Conservation (phyloP, 2,888 invertebrate species). For the Phaedon cochleariae region DNA sequence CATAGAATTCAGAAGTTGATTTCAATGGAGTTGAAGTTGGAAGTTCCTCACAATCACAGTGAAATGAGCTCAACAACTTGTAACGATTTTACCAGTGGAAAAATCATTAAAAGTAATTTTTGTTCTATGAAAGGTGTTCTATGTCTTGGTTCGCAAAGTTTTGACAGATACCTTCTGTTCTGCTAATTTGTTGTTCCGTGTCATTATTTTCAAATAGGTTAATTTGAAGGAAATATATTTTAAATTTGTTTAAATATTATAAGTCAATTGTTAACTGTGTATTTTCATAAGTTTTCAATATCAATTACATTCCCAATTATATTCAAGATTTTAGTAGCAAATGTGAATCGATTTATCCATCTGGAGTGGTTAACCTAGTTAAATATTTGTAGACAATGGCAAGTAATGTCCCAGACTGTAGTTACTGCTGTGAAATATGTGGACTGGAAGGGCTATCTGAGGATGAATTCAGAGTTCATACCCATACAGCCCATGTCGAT, state of each 20-base stretch:
- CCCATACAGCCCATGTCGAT: slow-evolving; percentile 79
- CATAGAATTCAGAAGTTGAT: too few relatives aligned
- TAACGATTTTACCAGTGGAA: too few relatives aligned
- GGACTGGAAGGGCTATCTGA: slow-evolving; percentile 83
- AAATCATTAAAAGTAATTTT: too few relatives aligned
- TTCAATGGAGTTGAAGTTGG: too few relatives aligned
- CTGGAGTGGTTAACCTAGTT: neutral
- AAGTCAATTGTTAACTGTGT: neutral
- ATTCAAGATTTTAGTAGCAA: neutral
- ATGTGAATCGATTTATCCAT: neutral
- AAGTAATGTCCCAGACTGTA: slow-evolving; percentile 66
- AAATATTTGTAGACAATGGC: slow-evolving; percentile 57
- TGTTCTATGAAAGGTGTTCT: too few relatives aligned
- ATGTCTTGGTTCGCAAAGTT: too few relatives aligned
- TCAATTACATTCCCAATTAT: neutral
- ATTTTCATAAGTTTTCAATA: neutral
- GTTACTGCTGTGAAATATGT: slow-evolving; percentile 83
- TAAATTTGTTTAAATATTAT: neutral
- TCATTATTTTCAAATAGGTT: neutral
- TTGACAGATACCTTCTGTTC: too few relatives aligned
- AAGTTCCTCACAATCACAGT: too few relatives aligned
- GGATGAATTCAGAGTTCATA: slow-evolving; percentile 81
- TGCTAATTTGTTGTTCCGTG: too few relatives aligned
- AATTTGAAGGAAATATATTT: neutral
- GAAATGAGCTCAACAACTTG: too few relatives aligned